Conservation (phyloP, 92 coral and sea anemone species). For the Palythoa grandis region DNA sequence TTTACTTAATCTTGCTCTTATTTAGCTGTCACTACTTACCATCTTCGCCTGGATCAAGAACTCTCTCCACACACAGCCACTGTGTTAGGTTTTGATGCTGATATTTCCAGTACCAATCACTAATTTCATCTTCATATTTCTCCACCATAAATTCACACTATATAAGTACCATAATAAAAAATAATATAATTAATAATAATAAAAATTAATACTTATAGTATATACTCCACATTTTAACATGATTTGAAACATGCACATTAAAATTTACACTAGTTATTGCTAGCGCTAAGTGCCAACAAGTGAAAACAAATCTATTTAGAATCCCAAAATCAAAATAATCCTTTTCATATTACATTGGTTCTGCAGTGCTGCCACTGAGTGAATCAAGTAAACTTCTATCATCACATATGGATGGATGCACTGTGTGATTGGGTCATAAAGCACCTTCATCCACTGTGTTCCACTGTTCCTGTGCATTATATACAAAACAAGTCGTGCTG, state of each 20-base stretch:
- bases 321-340: too few species aligned
- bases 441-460: neutral
- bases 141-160: conserved; percentile 97
- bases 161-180: neutral
- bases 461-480: neutral
- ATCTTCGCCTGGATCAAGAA: conserved; percentile 70
- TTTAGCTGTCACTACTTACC: conserved; percentile 45
- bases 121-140: conserved; percentile 86
- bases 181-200: neutral
- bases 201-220: neutral
- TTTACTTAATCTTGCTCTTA: too few species aligned
- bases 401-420: too few species aligned
- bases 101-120: conserved; percentile 87
- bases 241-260: too few species aligned
- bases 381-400: too few species aligned
- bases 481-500: too few species aligned
- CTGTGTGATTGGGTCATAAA: neutral
- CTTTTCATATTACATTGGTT: too few species aligned
- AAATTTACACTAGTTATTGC: too few species aligned
- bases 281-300: neutral
- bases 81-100: conserved; percentile 76
- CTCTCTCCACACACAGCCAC: conserved; percentile 88
- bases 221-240: too few species aligned
- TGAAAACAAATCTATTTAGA: too few species aligned
- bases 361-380: too few species aligned